phyloP scores from a whole-genome alignment of 2,113 vertebrate species.

The Dendrocopos noguchii region DNA sequence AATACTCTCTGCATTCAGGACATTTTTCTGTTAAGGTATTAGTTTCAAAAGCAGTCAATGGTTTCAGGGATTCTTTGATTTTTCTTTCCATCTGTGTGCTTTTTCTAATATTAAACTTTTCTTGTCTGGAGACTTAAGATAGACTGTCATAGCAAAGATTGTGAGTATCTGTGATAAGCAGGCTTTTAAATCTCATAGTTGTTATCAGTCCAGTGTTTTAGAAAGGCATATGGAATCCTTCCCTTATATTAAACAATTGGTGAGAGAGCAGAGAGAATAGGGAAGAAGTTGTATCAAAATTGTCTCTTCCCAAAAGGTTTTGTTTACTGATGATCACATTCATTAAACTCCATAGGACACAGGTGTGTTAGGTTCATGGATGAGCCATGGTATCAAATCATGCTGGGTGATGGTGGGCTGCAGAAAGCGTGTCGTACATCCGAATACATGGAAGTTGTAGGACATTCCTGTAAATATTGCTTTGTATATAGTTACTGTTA shows the following conservation, averaged over 20 bases:
- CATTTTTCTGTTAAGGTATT: background rate
- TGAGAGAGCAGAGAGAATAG: background rate
- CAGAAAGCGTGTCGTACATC: background rate
- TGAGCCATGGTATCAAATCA: background rate
- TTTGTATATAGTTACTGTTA: background rate
- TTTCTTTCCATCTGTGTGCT: background rate
- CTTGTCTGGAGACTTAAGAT: background rate
- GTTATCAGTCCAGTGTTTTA: background rate
- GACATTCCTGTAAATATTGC: background rate
- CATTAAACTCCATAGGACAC: background rate
- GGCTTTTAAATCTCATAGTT: background rate
- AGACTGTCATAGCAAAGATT: background rate
- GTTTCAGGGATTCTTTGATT: background rate
- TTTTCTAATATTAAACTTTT: background rate
- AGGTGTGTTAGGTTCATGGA: background rate
- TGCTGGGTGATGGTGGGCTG: background rate
- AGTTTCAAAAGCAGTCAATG: background rate
- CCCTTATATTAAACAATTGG: background rate
- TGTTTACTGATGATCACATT: background rate
- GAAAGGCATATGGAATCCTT: background rate
- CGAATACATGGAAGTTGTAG: background rate
- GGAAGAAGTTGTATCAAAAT: background rate
- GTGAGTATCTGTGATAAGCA: background rate
- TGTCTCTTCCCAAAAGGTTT: background rate
- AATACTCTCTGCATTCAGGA: background rate